Percentiles rank a stretch among this genome's conserved stretches.
Conservation (phyloP, 2,888 invertebrate species). For the Patella ulyssiponensis region DNA sequence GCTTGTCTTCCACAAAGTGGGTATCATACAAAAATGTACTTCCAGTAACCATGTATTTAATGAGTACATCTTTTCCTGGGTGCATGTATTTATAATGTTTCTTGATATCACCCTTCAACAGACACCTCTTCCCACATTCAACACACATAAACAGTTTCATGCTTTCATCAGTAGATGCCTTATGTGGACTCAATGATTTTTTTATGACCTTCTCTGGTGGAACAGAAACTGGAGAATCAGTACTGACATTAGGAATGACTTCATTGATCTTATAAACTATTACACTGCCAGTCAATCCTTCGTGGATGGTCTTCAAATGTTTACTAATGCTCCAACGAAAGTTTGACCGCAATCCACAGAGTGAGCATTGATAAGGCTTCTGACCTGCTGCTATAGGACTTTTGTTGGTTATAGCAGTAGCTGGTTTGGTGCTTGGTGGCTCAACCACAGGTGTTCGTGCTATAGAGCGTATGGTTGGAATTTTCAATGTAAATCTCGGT, state of each 20-base stretch:
- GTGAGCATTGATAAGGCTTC: conserved; percentile 85
- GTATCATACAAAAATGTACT: conserved; percentile 41
- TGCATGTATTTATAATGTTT: conserved; percentile 65
- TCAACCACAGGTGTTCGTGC: neutral
- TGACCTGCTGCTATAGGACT: conserved; percentile 4
- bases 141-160: conserved; percentile 59
- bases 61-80: conserved; percentile 56
- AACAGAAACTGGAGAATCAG: conserved; percentile 16
- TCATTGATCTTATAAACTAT: conserved; percentile 31
- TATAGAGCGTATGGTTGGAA: conserved; percentile 6
- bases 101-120: conserved; percentile 58
- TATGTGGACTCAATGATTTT: conserved; percentile 3
- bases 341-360: conserved; percentile 94
- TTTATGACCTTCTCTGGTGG: neutral
- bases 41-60: conserved; percentile 55
- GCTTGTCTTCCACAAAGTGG: conserved; percentile 20
- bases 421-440: neutral
- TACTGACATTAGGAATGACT: neutral
- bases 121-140: conserved; percentile 59
- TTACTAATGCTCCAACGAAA: conserved; percentile 98
- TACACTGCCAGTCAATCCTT: conserved; percentile 48
- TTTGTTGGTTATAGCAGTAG: conserved; percentile 15
- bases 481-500: neutral
- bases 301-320: conserved; percentile 81
- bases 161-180: conserved; percentile 25